phyloP scores from a whole-genome alignment of 1,140 invertebrate genomes.

The Sycophaga agraensis region DNA sequence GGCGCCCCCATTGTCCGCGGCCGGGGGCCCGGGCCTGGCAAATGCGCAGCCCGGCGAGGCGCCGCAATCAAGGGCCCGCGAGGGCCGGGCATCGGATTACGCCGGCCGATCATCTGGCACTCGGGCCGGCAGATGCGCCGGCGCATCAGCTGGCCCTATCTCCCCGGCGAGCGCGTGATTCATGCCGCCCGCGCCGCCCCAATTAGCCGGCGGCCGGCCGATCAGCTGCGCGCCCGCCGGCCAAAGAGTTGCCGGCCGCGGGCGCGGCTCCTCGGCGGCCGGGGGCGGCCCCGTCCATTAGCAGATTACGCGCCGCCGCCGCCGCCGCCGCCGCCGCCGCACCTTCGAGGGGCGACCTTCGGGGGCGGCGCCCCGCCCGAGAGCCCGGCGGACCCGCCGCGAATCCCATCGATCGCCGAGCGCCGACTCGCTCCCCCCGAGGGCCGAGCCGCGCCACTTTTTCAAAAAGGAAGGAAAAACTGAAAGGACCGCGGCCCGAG shows the following conservation, averaged over 20 bases:
- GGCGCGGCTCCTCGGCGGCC: neutral
- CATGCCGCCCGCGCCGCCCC: constrained; percentile 1
- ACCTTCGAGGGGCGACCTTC: constrained; percentile 8
- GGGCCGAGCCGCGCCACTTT: no score
- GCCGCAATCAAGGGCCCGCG: no score
- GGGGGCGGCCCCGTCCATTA: constrained; percentile 45
- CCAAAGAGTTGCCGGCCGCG: neutral
- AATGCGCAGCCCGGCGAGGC: no score
- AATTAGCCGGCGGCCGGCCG: neutral
- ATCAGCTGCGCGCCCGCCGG: neutral
- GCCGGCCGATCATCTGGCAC: constrained; percentile 25
- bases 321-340: constrained; percentile 20
- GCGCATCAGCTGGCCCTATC: constrained; percentile 15
- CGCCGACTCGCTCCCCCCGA: no score
- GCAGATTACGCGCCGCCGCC: constrained; percentile 53
- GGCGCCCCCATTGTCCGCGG: no score
- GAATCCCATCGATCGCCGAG: neutral
- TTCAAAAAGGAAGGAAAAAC: no score
- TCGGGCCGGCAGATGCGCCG: constrained; percentile 25
- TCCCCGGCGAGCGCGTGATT: constrained; percentile 7
- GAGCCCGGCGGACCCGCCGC: neutral
- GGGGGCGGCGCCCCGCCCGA: neutral
- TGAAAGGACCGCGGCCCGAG: no score
- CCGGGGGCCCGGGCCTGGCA: no score
- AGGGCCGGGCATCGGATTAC: neutral